Base-by-base conservation (phyloP, 1,140 invertebrate species). In the Ceratoteleas bidentatus region DNA sequence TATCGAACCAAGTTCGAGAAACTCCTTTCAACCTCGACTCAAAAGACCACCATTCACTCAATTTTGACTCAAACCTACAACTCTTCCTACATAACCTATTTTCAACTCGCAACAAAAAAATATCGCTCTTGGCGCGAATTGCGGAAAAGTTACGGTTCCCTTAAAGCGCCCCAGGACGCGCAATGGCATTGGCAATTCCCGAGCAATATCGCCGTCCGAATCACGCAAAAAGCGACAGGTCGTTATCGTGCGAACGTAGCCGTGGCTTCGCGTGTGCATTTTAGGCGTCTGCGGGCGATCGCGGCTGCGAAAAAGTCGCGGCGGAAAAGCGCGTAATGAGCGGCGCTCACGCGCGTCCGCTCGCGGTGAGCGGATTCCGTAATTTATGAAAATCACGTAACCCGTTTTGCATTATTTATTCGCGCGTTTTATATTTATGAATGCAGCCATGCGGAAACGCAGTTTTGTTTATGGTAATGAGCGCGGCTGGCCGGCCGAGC, bases 141-240 rank as follows among this genome's bases (percentile, higher is more conserved):
- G 4, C 24, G 24, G 24, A 24, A 24, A 24, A 24, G 24, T 24
- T 24, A 82, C 74, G 73, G 68, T 82, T 82, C 74, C 68, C 74
- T 82, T 60, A 65, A 82, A 74, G 53, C 56, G 74, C 58, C 58
- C 50, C 45, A 43, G 50, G 53, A 47, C 16, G 53, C 53, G 40
- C 65, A 58, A 69, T 58, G 57, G 40, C 65, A 57, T 68, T 52
- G 53, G 40, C 32, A 68, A 68, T 68, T 66, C 52, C 52, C 43
- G 36, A 45, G 52, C 62, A 66, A 66, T 66, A 66, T 66, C 15
- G 50, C 52, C 43, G 15, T 50, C 13, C 16, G 43, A 66, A 24
- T 45, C 15, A 36, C 32, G 52, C 52, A 66, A 66, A 68, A 57
- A 68, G 36, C 62, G 62, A 56, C 62, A 45, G 52, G 33, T 54